Conservation (phyloP, 2,888 invertebrate species). For the Minunthozetes semirufus region DNA sequence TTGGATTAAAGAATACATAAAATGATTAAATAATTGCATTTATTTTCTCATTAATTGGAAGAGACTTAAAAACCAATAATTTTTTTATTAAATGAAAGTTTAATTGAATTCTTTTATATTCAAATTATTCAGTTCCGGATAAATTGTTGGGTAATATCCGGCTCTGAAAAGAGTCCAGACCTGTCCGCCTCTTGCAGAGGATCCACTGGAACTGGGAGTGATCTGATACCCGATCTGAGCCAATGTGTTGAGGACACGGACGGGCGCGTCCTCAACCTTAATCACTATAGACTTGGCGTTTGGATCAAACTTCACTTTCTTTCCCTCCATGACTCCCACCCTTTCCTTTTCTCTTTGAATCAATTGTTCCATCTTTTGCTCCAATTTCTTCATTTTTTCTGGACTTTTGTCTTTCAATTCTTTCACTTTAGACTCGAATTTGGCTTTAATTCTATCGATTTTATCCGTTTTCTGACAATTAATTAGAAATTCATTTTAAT, state of each 20-base stretch:
- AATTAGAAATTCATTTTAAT: background rate
- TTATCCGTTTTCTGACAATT: constrained; percentile 30
- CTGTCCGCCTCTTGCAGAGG: constrained; percentile 11
- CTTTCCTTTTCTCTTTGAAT: constrained; percentile 30
- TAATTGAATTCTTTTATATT: background rate
- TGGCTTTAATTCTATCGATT: constrained; percentile 30
- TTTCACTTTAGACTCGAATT: constrained; percentile 27
- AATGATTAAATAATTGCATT: too few relatives aligned
- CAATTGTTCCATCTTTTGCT: constrained; percentile 30
- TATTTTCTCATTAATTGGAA: too few relatives aligned
- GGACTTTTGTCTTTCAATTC: constrained; percentile 32
- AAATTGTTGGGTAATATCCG: constrained; percentile 30
- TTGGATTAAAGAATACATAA: too few relatives aligned
- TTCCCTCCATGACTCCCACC: constrained; percentile 29
- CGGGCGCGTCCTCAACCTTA: constrained; percentile 35
- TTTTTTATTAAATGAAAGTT: background rate
- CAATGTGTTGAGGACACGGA: constrained; percentile 33
- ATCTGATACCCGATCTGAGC: constrained; percentile 30
- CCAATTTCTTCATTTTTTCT: constrained; percentile 28
- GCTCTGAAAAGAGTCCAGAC: constrained; percentile 34
- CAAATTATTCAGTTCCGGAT: constrained; percentile 30
- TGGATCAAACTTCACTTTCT: constrained; percentile 34
- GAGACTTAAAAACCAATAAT: too few relatives aligned
- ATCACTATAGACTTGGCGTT: constrained; percentile 32
- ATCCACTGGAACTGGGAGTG: constrained; percentile 29